Conservation (phyloP, 2,113 vertebrate species). For the Empidonax alnorum region DNA sequence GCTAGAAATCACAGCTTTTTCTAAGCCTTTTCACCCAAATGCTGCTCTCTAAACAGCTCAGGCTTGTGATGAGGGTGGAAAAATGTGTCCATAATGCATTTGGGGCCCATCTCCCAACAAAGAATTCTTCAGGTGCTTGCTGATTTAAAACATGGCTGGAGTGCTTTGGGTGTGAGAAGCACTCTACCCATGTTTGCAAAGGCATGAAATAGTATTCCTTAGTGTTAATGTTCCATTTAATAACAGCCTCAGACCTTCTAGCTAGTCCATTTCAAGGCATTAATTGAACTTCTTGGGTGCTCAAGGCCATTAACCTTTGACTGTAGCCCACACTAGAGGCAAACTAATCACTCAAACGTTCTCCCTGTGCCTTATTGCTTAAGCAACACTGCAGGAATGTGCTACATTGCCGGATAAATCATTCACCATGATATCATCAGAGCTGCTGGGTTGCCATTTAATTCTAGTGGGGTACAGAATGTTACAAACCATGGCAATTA, state of each 20-base stretch:
- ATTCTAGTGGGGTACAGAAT: conserved; percentile 27
- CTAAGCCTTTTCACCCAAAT: not conserved
- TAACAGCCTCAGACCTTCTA: conserved; percentile 24
- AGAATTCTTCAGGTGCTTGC: not conserved
- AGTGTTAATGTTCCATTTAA: conserved; percentile 49
- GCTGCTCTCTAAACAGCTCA: not conserved
- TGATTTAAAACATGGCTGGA: not conserved
- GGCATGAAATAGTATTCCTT: conserved; percentile 30
- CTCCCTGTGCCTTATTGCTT: conserved; percentile 11
- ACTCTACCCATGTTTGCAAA: not conserved
- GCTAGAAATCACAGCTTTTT: not conserved
- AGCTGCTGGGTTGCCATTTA: conserved; percentile 31
- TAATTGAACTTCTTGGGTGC: conserved; percentile 58
- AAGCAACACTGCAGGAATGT: conserved; percentile 25
- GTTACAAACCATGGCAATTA: conserved; percentile 50
- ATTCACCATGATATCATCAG: conserved; percentile 41
- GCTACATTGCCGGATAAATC: conserved; percentile 28
- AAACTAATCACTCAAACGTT: not conserved
- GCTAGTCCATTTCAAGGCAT: conserved; percentile 51
- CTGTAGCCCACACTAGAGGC: not conserved
- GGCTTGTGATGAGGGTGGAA: not conserved
- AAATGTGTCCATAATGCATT: not conserved
- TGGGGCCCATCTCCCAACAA: not conserved
- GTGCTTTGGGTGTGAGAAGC: not conserved
- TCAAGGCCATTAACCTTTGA: conserved; percentile 40